Percentiles rank a stretch among this genome's conserved stretches.
phyloP scores from a whole-genome alignment of 2,113 vertebrate genomes.

The Acrocephalus arundinaceus region DNA sequence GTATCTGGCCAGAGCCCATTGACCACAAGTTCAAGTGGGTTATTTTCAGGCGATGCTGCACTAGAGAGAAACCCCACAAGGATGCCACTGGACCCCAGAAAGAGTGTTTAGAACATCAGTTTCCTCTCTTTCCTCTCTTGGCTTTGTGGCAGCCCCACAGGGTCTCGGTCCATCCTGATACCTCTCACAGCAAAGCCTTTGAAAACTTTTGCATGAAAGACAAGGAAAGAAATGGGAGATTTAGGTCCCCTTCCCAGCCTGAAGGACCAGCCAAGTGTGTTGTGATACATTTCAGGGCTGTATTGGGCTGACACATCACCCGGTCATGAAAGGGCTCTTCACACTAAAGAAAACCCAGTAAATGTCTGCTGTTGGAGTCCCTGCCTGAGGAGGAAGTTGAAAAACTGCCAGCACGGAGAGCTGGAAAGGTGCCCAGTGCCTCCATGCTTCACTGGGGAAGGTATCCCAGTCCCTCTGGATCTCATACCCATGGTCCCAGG shows the following conservation, averaged over 20 bases:
- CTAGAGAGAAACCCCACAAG: neutral
- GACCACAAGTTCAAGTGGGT: neutral
- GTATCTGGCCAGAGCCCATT: neutral
- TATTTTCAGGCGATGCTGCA: neutral
- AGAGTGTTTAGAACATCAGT: neutral
- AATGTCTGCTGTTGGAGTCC: slow-evolving; percentile 25
- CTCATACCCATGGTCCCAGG: neutral
- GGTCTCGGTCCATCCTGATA: neutral
- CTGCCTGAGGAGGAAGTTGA: neutral
- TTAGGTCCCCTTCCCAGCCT: neutral
- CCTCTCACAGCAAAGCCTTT: neutral
- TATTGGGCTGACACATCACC: neutral
- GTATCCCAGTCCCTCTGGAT: neutral
- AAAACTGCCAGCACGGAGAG: neutral
- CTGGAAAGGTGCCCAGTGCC: neutral
- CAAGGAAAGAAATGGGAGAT: neutral
- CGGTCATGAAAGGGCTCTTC: neutral
- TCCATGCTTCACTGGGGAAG: neutral
- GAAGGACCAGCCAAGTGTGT: neutral
- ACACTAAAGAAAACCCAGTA: neutral
- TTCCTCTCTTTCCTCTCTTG: neutral
- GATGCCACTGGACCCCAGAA: neutral
- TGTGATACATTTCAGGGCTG: neutral
- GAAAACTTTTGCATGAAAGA: neutral
- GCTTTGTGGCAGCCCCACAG: neutral